Base-by-base conservation (phyloP, 1,140 invertebrate species). In the Atopsyche davidsoni region DNA sequence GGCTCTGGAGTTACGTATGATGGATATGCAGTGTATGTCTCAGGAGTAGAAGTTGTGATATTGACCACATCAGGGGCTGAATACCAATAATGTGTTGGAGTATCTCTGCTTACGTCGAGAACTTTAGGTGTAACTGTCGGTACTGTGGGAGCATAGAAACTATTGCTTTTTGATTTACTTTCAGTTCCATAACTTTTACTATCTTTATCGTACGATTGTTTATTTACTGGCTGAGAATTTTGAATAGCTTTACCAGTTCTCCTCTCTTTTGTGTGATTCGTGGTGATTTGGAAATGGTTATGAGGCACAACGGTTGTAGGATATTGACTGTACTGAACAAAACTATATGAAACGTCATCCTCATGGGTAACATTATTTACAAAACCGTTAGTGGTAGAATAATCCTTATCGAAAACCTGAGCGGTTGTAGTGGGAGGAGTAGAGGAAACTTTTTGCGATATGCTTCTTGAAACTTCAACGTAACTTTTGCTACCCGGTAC, bases 1-100 rank as follows among this genome's bases (percentile, higher is more conserved):
- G 57, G 50, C 23, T 42, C 28, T 32, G 31, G 34, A 19, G 49
- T 42, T 4, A 31, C 35, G 31, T 50, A 42, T 4, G 50, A 11
- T 1, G 44, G 44, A 56, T 57, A 62, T 53, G 49, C 66, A 60
- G 51, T 66, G 62, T 24, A 59, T 58, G 57, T 61, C 60, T 18
- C 45, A 48, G 50, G 59, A 55, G 24, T 35, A 13, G 47, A 53
- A 2, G 58, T 59, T 9, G 47, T 46, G 22, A 46, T n/a, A 41
- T 34, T 16, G 36, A 43, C 43, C 40, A 23, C 22, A 32, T 22
- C 40, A 14, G 18, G 21, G 16, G 28, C 21, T 18, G 42, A 39
- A 14, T 38, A 51, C 43, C 42, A 47, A 64, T n/a, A n/a, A n/a
- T 64, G n/a, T 62, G 53, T 39, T 14, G 47, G 44, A 47, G 13